Evolutionary conservation across 2,113 vertebrate genomes (phyloP).

Genomic region (Columba livia): DNA sequence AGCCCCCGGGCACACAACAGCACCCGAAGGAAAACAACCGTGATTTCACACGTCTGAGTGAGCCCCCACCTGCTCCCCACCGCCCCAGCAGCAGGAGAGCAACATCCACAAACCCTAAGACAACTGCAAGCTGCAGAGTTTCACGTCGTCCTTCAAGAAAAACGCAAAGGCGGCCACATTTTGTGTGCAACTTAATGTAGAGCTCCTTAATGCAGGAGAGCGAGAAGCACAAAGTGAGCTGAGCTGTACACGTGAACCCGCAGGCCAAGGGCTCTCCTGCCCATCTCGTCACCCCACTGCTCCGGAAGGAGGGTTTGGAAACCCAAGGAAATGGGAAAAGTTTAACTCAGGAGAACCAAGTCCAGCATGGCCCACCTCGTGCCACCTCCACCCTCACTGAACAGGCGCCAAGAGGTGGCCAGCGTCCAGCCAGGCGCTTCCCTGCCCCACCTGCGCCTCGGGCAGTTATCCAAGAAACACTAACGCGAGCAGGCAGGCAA

Average conservation of each 20-base stretch:
- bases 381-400: neutral
- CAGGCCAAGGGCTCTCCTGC: neutral
- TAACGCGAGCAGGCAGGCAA: neutral
- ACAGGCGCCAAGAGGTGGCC: neutral
- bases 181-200: rapidly evolving
- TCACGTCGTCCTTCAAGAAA: rapidly evolving
- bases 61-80: neutral
- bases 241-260: too few species aligned
- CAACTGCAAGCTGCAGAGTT: neutral
- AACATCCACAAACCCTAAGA: rapidly evolving
- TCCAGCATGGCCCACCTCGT: rapidly evolving
- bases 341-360: neutral
- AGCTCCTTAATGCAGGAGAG: neutral
- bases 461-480: neutral
- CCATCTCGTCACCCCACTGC: rapidly evolving
- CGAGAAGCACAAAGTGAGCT: too few species aligned
- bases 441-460: neutral
- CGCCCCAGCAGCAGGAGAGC: neutral
- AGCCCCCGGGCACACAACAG: rapidly evolving
- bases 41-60: rapidly evolving
- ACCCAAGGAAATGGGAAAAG: rapidly evolving
- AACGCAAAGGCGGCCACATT: rapidly evolving
- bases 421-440: neutral
- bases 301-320: rapidly evolving
- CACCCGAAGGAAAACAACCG: neutral